Evolutionary conservation across 2,888 invertebrate species (phyloP), one percentile per base, ranked within the genome.

Genomic region (Pachliopta kotzebuea): DNA sequence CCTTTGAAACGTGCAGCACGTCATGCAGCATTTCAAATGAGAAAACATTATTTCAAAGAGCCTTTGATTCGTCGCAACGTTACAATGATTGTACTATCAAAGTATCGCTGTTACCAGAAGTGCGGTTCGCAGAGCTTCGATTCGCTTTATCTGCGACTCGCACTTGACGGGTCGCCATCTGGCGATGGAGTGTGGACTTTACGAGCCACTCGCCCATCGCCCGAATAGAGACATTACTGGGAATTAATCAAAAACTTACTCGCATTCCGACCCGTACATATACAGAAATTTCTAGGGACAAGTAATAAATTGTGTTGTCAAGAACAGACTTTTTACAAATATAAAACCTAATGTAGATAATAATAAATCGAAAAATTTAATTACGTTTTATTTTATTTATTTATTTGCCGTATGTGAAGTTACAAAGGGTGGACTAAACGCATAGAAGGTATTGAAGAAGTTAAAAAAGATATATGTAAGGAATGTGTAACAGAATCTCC

Each of bases 81-180:
- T 37, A 26, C 42, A 42, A 53, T 62, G 24, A 57, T 37, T 62
- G 56, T 42, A 18, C 23, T 57, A 57, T 62, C 62, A 57, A 63
- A 63, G 62, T 57, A 23, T 49, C 17, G 52, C 52, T 42, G 37
- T 58, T 63, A 57, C 42, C 53, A 58, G 62, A 53, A 57, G 26
- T 60, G 45, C 23, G 24, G 58, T 53, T 53, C 42, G 57, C 20
- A 45, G 42, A 53, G 62, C 56, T 62, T 56, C 56, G 62, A 62
- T 62, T 53, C 31, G 8, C 42, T 50, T 63, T 57, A 63, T 58
- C 57, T 53, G 26, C 52, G 26, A 52, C 57, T 57, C 52, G 37
- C 57, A 26, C 56, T 53, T 53, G 26, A 17, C 8, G n/a, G 37
- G n/a, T 14, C 37, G 63, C 59, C 63, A 64, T 64, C 56, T 64